Conservation (phyloP, 2,888 invertebrate genomes). For the Bimastos eiseni region DNA sequence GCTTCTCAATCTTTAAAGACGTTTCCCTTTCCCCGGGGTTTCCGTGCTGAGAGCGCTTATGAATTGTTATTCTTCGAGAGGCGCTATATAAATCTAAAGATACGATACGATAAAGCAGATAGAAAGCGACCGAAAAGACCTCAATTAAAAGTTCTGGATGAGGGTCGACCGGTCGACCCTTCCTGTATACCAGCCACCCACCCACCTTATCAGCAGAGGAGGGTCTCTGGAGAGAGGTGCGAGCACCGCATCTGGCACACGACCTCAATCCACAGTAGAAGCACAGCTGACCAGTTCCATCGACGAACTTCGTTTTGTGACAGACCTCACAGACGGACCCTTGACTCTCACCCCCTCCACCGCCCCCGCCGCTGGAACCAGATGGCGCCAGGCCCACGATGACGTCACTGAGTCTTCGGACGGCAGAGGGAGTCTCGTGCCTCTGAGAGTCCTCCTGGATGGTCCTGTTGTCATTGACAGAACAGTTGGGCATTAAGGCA, state of each 20-base stretch:
- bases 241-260: slow-evolving; percentile 96
- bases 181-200: too few species aligned
- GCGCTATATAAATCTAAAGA: too few species aligned
- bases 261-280: slow-evolving; percentile 92
- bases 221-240: slow-evolving; percentile 72
- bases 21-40: too few species aligned
- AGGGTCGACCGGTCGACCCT: too few species aligned
- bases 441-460: background rate
- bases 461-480: background rate
- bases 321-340: slow-evolving; percentile 98
- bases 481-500: background rate
- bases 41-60: too few species aligned
- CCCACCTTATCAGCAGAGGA: background rate
- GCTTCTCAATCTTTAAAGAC: too few species aligned
- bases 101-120: too few species aligned
- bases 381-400: background rate
- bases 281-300: slow-evolving; percentile 97
- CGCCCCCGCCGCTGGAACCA: background rate
- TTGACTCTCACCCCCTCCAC: slow-evolving; percentile 65
- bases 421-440: background rate
- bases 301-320: slow-evolving; percentile 98
- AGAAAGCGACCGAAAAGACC: too few species aligned
- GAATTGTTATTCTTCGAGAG: too few species aligned
- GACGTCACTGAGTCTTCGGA: background rate
- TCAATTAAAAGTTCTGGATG: too few species aligned